Percentiles rank a stretch among this genome's conserved stretches.
Conservation (phyloP, 1,140 invertebrate species). For the Oedothorax gibbosus region DNA sequence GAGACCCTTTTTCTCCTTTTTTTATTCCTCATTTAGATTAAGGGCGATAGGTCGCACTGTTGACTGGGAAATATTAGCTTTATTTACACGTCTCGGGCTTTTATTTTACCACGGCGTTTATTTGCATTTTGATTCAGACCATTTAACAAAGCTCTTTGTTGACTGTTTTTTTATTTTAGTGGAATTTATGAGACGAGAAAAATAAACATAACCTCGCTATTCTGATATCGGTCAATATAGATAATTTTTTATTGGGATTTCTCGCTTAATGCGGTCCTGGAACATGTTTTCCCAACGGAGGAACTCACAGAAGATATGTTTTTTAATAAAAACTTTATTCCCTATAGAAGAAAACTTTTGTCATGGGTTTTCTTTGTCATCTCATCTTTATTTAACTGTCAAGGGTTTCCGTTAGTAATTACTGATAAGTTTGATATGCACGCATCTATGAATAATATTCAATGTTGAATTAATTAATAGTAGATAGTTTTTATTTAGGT, state of each 20-base stretch:
- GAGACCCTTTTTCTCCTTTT: constrained; percentile 26
- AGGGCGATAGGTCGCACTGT: constrained; percentile 38
- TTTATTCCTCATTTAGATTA: constrained; percentile 17
- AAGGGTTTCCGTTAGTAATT: too few relatives aligned
- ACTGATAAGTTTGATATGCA: too few relatives aligned
- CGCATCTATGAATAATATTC: too few relatives aligned
- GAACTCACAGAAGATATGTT: too few relatives aligned
- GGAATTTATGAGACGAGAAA: constrained; percentile 46
- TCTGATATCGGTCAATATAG: constrained; percentile 41
- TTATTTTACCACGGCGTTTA: constrained; percentile 45
- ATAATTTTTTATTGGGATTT: not conserved
- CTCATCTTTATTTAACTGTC: too few relatives aligned
- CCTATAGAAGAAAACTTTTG: too few relatives aligned
- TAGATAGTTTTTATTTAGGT: too few relatives aligned
- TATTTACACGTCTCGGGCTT: constrained; percentile 54
- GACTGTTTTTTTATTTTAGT: constrained; percentile 12
- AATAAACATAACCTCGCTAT: constrained; percentile 51
- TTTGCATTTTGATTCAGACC: constrained; percentile 62
- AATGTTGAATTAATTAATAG: too few relatives aligned
- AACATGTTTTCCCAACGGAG: too few relatives aligned
- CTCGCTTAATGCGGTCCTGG: too few relatives aligned
- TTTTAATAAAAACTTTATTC: too few relatives aligned
- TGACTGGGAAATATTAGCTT: constrained; percentile 59
- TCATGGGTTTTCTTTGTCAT: too few relatives aligned
- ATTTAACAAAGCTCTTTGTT: constrained; percentile 52